Percentiles rank a stretch among this genome's conserved stretches.
Evolutionary conservation across 1,140 invertebrate genomes (phyloP).

Genomic region (Drosophila eugracilis): DNA sequence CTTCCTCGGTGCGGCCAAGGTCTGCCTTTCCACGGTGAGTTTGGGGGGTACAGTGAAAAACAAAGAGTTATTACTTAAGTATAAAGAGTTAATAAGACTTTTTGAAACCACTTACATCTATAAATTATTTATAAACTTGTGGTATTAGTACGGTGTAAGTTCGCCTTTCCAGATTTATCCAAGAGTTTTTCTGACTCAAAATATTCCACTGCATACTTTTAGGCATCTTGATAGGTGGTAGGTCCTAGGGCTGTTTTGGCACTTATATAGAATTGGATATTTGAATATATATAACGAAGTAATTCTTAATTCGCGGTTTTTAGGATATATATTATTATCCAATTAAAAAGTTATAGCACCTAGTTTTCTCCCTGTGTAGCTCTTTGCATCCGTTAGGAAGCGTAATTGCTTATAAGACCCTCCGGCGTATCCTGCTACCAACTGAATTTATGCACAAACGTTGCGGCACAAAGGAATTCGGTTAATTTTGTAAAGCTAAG

Average conservation of each 20-base stretch:
- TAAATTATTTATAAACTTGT: too few species aligned
- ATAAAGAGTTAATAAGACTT: too few species aligned
- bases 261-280: too few species aligned
- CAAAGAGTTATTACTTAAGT: too few species aligned
- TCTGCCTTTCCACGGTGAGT: conserved; percentile 85
- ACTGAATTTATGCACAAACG: conserved; percentile 6
- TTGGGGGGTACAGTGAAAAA: not conserved
- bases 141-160: too few species aligned
- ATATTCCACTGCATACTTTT: not conserved
- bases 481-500: not conserved
- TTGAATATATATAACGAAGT: too few species aligned
- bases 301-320: too few species aligned
- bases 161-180: too few species aligned
- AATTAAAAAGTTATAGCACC: not conserved
- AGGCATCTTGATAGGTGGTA: too few species aligned
- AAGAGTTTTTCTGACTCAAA: not conserved
- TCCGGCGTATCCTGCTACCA: not conserved
- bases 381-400: not conserved
- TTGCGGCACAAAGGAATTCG: not conserved
- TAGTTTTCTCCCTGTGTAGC: not conserved
- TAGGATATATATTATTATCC: too few species aligned
- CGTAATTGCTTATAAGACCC: conserved; percentile 4
- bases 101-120: too few species aligned
- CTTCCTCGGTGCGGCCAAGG: conserved; percentile 93
- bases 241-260: too few species aligned